Evolutionary conservation across 2,113 vertebrate genomes (phyloP), one percentile per base, ranked within the genome.

Genomic region (Panthera uncia): DNA sequence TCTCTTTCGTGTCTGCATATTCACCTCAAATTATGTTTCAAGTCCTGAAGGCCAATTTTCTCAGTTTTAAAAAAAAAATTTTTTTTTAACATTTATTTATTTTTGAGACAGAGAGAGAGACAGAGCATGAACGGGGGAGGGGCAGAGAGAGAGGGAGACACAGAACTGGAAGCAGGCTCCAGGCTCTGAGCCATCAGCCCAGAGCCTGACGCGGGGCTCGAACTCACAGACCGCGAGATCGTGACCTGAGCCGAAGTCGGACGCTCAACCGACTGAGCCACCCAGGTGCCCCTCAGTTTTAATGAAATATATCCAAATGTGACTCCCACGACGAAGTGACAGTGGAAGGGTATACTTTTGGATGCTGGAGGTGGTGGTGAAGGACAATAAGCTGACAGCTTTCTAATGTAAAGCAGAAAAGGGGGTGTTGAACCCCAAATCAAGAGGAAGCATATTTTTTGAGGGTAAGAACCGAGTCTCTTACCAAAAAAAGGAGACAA

Each of bases 321-420:
- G 84, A 93, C 55, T 95, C 29, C 63, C 82, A 80, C 48, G 95
- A 84, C 89, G 87, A 87, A 97, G 69, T n/a, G 95, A 96, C 90
- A 97, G 93, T 96, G 80, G 79, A 94, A 79, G 79, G 61, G 65
- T 89, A 65, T 93, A 36, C 55, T 81, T 23, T 38, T 36, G 18
- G 79, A 41, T 48, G 9, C 38, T 63, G 52, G 27, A 81, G 45
- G 29, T 45, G 29, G 31, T 21, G 6, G 73, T 63, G 7, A 25
- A 29, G 45, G 78, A 27, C 61, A 63, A 66, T 10, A 87, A 27
- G n/a, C 15, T 78, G 41, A 78, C 14, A 66, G 48, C 19, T 84
- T 81, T 29, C 21, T 13, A 71, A 48, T 5, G 3, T 4, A 9
- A 91, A 65, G 33, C 48, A 68, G n/a, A 65, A 92, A 85, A 63